These are phyloP conservation scores for Trichoplusia ni DNA, from an alignment of 1,140 invertebrate species.

Conservation along the genomic window DNA sequence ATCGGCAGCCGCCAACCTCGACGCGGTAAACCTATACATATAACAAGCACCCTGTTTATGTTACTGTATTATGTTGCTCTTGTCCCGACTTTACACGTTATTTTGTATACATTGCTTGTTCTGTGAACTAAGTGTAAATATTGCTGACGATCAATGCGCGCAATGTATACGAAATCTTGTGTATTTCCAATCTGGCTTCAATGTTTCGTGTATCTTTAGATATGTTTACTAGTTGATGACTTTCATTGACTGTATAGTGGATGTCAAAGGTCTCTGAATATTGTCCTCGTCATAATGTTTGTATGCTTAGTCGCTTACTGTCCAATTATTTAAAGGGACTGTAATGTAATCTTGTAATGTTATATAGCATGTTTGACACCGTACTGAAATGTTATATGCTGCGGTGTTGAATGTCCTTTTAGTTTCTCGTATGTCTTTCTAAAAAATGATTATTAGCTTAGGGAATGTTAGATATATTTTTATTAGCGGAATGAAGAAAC, in stretches of 20 bases:
- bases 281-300: slow-evolving; percentile 8
- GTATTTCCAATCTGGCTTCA: slow-evolving; percentile 9
- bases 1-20: slow-evolving; percentile 67
- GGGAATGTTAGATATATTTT: too few relatives aligned
- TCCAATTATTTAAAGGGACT: neutral
- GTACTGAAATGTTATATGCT: too few relatives aligned
- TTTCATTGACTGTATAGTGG: neutral
- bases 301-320: slow-evolving; percentile 8
- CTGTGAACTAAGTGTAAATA: neutral
- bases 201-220: slow-evolving; percentile 23
- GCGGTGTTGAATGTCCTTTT: too few relatives aligned
- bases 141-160: neutral
- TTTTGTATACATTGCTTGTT: slow-evolving; percentile 24
- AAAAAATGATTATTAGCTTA: too few relatives aligned
- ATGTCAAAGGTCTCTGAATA: neutral
- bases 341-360: neutral
- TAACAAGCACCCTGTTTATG: slow-evolving; percentile 23
- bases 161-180: slow-evolving; percentile 9
- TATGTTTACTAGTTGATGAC: neutral
- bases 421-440: too few relatives aligned
- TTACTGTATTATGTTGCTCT: slow-evolving; percentile 20
- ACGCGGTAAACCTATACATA: slow-evolving; percentile 61
- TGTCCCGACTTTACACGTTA: neutral
- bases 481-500: too few relatives aligned
- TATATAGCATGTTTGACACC: neutral